Evolutionary conservation across 2,797 vertebrate species (phyloP).

Genomic region (Antrozous pallidus): DNA sequence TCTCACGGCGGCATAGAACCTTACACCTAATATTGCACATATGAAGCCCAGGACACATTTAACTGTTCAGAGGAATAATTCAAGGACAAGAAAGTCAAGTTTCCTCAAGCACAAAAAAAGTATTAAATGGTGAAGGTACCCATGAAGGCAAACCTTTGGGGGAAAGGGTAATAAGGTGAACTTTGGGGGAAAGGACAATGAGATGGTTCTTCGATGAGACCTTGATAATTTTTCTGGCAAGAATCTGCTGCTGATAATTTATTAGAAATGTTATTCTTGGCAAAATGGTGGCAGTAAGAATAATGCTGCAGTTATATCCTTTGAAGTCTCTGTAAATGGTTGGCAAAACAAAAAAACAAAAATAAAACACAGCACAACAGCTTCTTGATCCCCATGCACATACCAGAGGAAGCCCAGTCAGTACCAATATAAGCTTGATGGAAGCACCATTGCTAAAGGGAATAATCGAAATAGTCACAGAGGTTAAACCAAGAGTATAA

Average conservation of each 20-base stretch:
- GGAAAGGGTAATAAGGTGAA: neutral
- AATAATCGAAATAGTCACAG: neutral
- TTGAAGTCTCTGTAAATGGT: neutral
- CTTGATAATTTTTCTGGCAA: neutral
- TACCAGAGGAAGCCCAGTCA: neutral
- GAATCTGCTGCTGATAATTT: neutral
- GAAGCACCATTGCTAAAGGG: neutral
- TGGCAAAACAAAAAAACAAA: neutral
- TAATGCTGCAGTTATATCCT: neutral
- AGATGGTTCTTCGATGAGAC: neutral
- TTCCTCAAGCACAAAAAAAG: neutral
- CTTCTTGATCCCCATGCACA: rapidly evolving
- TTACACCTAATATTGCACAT: neutral
- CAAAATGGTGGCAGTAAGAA: neutral
- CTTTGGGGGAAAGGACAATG: too few relatives aligned
- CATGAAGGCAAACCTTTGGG: neutral
- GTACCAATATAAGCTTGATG: neutral
- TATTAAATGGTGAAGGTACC: too few relatives aligned
- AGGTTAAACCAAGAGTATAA: neutral
- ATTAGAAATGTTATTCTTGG: neutral
- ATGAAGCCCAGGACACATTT: neutral
- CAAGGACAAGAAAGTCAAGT: neutral
- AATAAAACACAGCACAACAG: neutral
- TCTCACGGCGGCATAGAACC: too few relatives aligned
- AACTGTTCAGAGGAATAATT: neutral